Percentiles rank a stretch among this genome's conserved stretches.
These are phyloP conservation scores for Orthosia cruda DNA, from an alignment of 2,888 invertebrate genomes.

Conservation along the genomic window DNA sequence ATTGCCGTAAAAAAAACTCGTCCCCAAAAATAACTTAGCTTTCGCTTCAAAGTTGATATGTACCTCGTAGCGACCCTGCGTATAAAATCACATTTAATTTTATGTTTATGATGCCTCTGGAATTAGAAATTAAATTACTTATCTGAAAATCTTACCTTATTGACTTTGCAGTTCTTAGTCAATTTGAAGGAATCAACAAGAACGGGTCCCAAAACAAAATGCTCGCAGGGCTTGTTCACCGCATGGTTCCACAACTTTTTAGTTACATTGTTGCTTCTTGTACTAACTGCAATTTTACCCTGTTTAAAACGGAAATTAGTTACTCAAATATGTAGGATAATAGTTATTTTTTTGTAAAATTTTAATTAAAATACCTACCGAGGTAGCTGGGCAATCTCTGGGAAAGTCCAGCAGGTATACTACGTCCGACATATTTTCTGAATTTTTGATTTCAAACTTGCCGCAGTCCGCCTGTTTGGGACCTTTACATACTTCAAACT, in stretches of 20 bases:
- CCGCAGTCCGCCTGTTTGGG: slow-evolving; percentile 84
- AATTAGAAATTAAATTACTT: slow-evolving; percentile 51
- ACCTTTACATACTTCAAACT: slow-evolving; percentile 82
- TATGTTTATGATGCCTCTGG: slow-evolving; percentile 38
- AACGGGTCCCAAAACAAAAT: slow-evolving; percentile 86
- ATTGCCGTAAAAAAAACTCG: slow-evolving; percentile 84
- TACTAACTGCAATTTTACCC: slow-evolving; percentile 81
- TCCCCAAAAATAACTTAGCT: slow-evolving; percentile 79
- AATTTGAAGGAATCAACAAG: slow-evolving; percentile 81
- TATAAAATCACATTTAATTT: slow-evolving; percentile 69
- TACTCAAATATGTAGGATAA: slow-evolving; percentile 48
- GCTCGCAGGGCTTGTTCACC: slow-evolving; percentile 84
- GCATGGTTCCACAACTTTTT: slow-evolving; percentile 84
- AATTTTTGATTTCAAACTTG: slow-evolving; percentile 74
- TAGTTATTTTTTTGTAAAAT: slow-evolving; percentile 4
- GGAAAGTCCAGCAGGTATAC: slow-evolving; percentile 79
- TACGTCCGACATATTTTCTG: slow-evolving; percentile 81
- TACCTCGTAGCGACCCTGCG: slow-evolving; percentile 83
- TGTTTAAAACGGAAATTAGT: slow-evolving; percentile 67
- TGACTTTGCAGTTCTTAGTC: slow-evolving; percentile 81
- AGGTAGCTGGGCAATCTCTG: slow-evolving; percentile 81
- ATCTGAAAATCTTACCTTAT: slow-evolving; percentile 77
- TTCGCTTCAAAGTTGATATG: slow-evolving; percentile 80
- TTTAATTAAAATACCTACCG: slow-evolving; percentile 71
- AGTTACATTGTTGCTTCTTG: slow-evolving; percentile 76